These are phyloP conservation scores for Solen grandis DNA, from an alignment of 1,140 invertebrate genomes.

Conservation along the genomic window DNA sequence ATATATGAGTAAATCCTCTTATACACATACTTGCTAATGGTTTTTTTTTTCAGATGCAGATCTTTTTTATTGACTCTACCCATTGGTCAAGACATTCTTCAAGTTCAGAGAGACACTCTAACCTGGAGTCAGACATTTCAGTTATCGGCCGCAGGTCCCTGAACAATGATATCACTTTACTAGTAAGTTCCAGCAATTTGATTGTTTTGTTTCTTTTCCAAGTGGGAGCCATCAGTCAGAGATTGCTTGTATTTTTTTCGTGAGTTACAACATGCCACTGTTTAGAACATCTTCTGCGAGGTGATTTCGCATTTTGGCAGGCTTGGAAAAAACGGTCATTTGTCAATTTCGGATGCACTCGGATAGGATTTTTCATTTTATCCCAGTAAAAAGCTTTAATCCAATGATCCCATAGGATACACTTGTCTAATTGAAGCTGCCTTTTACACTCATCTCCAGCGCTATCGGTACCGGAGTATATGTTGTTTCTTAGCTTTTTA, in stretches of 20 bases:
- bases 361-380: too few species aligned
- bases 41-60: constrained; percentile 9
- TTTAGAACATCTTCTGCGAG: too few species aligned
- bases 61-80: neutral
- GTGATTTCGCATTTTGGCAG: too few species aligned
- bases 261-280: neutral
- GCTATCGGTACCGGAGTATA: too few species aligned
- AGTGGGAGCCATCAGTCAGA: constrained; percentile 19
- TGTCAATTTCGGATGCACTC: neutral
- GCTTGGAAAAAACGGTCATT: neutral
- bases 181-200: constrained; percentile 3
- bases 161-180: constrained; percentile 16
- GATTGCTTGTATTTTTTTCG: neutral
- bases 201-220: too few species aligned
- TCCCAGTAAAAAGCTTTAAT: too few species aligned
- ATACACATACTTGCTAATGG: constrained; percentile 8
- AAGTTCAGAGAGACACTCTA: constrained; percentile 1
- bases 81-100: constrained; percentile 18
- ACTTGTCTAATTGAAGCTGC: too few species aligned
- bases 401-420: too few species aligned
- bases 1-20: constrained; percentile 11
- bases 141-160: constrained; percentile 7
- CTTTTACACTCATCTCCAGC: too few species aligned
- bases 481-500: too few species aligned
- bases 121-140: constrained; percentile 5